Evolutionary conservation across 2,888 invertebrate genomes (phyloP).

Genomic region (Drosophila macrothrix): DNA sequence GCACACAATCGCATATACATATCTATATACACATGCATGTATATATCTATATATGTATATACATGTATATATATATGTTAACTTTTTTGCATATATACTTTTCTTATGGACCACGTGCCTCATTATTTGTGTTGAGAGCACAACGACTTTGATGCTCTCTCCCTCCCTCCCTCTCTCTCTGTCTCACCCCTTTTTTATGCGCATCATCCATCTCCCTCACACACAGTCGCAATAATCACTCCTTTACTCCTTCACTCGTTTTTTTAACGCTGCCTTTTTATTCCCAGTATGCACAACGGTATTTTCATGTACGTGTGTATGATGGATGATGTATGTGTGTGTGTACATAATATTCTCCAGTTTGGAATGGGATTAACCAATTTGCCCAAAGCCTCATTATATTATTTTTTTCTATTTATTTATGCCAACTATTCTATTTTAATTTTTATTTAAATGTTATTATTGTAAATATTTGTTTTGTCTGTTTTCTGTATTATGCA

Average conservation of each 20-base stretch:
- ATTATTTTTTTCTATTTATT: neutral
- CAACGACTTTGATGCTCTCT: constrained; percentile 30
- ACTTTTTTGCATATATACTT: constrained; percentile 40
- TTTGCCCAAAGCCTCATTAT: neutral
- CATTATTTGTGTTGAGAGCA: constrained; percentile 58
- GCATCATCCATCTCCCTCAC: neutral
- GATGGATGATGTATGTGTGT: neutral
- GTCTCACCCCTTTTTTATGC: neutral
- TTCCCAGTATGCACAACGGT: constrained; percentile 20
- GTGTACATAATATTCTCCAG: neutral
- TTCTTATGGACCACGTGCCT: constrained; percentile 75
- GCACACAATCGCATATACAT: constrained; percentile 6
- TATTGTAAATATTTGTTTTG: neutral
- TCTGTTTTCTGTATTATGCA: neutral
- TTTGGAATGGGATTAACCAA: neutral
- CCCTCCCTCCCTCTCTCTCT: constrained; percentile 38
- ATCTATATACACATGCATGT: neutral
- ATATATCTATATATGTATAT: neutral
- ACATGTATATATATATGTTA: neutral
- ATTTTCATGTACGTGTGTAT: neutral
- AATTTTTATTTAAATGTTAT: neutral
- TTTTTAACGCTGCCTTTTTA: constrained; percentile 17
- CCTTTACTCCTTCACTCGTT: constrained; percentile 2
- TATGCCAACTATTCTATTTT: neutral
- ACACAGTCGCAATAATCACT: constrained; percentile 7